phyloP scores from a whole-genome alignment of 2,113 vertebrate species.

The Sula dactylatra region DNA sequence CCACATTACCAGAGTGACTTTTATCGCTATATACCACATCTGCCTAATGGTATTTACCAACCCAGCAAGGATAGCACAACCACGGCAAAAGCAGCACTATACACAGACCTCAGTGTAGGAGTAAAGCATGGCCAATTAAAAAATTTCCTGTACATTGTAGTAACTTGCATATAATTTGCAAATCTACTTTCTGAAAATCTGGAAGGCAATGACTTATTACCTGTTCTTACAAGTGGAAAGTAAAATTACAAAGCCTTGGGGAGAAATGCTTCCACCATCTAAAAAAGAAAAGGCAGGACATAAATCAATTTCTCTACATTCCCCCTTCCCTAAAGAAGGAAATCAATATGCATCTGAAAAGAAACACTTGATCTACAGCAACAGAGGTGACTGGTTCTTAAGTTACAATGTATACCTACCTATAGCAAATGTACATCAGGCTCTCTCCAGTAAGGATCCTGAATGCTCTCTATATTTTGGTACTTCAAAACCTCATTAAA shows the following conservation, averaged over 20 bases:
- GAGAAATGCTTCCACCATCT: not conserved
- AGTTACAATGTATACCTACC: not conserved
- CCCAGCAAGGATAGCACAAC: not conserved
- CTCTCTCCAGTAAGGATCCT: not conserved
- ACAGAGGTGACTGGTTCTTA: not conserved
- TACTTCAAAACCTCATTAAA: not conserved
- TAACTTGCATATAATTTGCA: not conserved
- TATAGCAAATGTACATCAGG: not conserved
- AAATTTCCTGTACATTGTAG: not conserved
- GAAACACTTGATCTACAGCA: not conserved
- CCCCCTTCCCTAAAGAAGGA: not conserved
- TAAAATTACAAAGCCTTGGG: rapidly evolving
- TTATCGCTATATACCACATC: not conserved
- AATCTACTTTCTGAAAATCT: not conserved
- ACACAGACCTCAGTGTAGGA: not conserved
- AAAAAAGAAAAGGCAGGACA: not conserved
- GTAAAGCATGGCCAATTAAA: not conserved
- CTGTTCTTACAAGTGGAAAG: not conserved
- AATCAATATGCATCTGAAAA: not conserved
- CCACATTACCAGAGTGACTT: not conserved
- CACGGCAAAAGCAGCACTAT: not conserved
- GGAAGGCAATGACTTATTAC: not conserved
- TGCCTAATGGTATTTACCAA: not conserved
- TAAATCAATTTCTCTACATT: not conserved
- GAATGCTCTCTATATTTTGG: not conserved